Conservation (phyloP, 2,888 invertebrate species). For the Tenthredo distinguenda region DNA sequence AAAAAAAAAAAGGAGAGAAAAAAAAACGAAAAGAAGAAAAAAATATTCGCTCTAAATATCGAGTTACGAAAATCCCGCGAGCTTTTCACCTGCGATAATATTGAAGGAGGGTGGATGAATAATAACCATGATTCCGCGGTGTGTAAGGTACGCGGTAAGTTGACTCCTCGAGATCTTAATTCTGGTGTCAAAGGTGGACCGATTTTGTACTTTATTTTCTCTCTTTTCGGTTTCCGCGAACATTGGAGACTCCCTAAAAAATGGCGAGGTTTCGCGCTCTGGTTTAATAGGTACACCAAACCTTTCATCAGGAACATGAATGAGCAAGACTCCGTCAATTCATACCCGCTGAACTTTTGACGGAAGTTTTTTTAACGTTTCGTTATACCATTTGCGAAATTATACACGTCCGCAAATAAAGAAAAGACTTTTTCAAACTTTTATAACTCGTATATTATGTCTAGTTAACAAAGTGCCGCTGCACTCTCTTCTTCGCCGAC, state of each 20-base stretch:
- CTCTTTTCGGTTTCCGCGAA: neutral
- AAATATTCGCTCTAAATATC: neutral
- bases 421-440: neutral
- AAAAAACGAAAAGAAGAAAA: neutral
- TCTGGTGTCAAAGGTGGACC: neutral
- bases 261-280: neutral
- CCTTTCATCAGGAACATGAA: conserved; percentile 5
- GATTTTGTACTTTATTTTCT: neutral
- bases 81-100: neutral
- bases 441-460: neutral
- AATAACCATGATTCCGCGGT: neutral
- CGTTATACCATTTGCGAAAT: neutral
- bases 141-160: neutral
- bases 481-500: neutral
- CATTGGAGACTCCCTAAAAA: neutral
- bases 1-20: neutral
- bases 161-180: neutral
- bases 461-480: neutral
- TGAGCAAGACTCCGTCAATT: conserved; percentile 28
- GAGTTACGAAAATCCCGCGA: conserved; percentile 1
- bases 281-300: neutral
- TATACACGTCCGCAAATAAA: neutral
- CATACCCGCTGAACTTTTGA: neutral
- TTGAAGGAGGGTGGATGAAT: neutral
- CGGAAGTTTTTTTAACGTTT: neutral